Evolutionary conservation across 2,888 invertebrate species (phyloP).

Genomic region (Mesopsocus fuscifrons): DNA sequence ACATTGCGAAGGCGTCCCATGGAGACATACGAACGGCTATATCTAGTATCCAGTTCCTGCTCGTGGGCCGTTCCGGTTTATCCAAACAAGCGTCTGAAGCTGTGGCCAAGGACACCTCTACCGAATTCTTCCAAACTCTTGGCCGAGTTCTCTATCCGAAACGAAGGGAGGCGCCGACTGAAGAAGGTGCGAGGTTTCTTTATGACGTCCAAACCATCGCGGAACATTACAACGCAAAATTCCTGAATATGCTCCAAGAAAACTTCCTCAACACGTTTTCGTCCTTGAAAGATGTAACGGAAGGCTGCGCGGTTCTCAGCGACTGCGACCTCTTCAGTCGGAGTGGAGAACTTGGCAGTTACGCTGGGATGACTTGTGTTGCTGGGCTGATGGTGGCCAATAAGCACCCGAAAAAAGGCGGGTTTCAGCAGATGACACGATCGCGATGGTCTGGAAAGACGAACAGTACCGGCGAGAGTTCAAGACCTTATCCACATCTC

Average conservation of each 20-base stretch:
- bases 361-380: background rate
- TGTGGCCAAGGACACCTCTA: background rate
- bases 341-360: background rate
- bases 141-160: conserved; percentile 5
- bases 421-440: background rate
- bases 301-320: background rate
- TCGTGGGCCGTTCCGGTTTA: background rate
- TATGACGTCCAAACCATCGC: background rate
- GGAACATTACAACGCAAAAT: background rate
- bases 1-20: background rate
- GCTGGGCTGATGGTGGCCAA: background rate
- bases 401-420: conserved; percentile 5
- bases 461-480: background rate
- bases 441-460: background rate
- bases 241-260: conserved; percentile 1
- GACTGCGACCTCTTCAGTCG: background rate
- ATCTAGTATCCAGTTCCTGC: background rate
- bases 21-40: conserved; percentile 3
- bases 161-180: background rate
- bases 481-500: background rate
- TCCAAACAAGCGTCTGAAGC: too few species aligned
- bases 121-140: background rate
- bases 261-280: conserved; percentile 2
- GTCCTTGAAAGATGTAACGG: background rate
- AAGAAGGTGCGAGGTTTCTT: background rate